Conservation (phyloP, 92 coral and sea anemone genomes). For the Palythoa heliodiscus region DNA sequence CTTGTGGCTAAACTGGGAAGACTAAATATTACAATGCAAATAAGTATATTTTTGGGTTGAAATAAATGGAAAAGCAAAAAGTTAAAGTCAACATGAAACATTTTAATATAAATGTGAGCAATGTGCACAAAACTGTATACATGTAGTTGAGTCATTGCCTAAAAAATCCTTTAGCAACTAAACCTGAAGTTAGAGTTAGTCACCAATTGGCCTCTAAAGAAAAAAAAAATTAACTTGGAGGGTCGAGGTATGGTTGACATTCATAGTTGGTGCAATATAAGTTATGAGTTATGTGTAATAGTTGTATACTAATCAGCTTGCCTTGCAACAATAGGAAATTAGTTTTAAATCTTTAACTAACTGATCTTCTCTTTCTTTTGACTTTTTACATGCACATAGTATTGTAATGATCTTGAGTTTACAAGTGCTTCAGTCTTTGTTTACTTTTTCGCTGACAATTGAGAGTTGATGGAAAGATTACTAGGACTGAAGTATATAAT, state of each 20-base stretch:
- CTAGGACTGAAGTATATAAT: too few relatives aligned
- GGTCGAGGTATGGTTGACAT: background rate
- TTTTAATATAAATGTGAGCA: slow-evolving; percentile 3
- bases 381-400: too few relatives aligned
- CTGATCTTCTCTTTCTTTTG: too few relatives aligned
- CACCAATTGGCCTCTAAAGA: slow-evolving; percentile 38
- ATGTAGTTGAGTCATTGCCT: slow-evolving; percentile 30
- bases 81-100: slow-evolving; percentile 26
- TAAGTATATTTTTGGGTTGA: slow-evolving; percentile 22
- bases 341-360: too few relatives aligned
- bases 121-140: background rate
- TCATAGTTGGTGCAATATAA: too few relatives aligned
- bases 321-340: too few relatives aligned
- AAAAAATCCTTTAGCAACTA: slow-evolving; percentile 34
- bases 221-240: slow-evolving; percentile 11
- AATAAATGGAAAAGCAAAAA: slow-evolving; percentile 34
- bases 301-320: too few relatives aligned
- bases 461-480: too few relatives aligned
- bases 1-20: slow-evolving; percentile 29
- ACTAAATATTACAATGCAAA: slow-evolving; percentile 24
- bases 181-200: slow-evolving; percentile 31
- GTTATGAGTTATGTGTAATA: too few relatives aligned
- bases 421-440: too few relatives aligned
- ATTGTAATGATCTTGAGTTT: too few relatives aligned
- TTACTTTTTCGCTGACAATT: too few relatives aligned